Conservation (phyloP, 2,113 vertebrate genomes). For the Sinocyclocheilus anshuiensis region DNA sequence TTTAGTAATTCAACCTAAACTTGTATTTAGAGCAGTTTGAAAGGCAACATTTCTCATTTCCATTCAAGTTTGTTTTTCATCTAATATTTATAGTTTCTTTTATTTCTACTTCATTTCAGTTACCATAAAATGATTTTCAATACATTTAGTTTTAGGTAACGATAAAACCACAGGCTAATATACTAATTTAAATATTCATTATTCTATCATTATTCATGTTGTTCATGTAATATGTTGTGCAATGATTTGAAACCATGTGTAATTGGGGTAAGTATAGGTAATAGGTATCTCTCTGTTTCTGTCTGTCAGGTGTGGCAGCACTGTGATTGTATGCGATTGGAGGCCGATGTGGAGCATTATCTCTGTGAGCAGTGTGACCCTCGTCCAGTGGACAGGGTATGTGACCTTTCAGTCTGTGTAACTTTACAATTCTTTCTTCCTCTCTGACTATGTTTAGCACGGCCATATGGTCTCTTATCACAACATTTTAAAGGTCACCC, state of each 20-base stretch:
- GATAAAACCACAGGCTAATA: not conserved
- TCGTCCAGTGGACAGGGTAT: constrained; percentile 87
- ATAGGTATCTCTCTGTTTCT: not conserved
- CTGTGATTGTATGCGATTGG: constrained; percentile 96
- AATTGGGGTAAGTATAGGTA: not conserved
- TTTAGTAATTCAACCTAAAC: too few relatives aligned
- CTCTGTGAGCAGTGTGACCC: constrained; percentile 96
- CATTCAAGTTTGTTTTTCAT: too few relatives aligned
- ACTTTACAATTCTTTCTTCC: not conserved
- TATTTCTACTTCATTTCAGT: not conserved
- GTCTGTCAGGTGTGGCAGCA: constrained; percentile 93
- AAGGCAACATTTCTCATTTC: too few relatives aligned
- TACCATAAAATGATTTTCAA: not conserved
- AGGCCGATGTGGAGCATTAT: constrained; percentile 93
- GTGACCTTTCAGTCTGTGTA: constrained; percentile 38
- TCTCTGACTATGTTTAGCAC: constrained; percentile 13
- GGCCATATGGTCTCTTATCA: constrained; percentile 2
- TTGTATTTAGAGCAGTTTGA: too few relatives aligned
- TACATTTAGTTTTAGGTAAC: not conserved
- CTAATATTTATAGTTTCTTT: not conserved
- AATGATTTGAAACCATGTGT: not conserved
- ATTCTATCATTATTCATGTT: not conserved
- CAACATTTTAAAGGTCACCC: constrained; percentile 20
- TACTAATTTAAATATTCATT: not conserved
- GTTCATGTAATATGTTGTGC: not conserved